Conservation (phyloP, 2,888 invertebrate genomes). For the Timandra comae region DNA sequence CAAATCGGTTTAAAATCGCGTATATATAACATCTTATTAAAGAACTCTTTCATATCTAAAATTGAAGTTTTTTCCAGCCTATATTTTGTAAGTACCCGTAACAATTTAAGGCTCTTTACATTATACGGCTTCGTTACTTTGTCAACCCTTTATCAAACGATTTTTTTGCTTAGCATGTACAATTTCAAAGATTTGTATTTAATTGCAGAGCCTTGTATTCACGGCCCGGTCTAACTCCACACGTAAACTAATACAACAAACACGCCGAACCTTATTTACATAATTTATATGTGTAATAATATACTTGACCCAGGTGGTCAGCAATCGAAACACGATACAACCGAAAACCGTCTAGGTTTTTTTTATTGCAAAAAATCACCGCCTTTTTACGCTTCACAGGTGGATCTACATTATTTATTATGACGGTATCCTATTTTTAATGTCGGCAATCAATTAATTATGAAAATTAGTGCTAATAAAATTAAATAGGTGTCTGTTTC, state of each 20-base stretch:
- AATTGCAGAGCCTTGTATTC: constrained; percentile 24
- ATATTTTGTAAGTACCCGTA: no score
- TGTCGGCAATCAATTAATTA: neutral
- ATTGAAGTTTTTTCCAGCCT: no score
- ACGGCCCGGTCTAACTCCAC: constrained; percentile 31
- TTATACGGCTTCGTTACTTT: no score
- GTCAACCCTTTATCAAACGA: no score
- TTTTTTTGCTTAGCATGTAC: no score
- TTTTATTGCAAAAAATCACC: constrained; percentile 29
- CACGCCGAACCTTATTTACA: constrained; percentile 37
- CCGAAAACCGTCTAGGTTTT: constrained; percentile 42
- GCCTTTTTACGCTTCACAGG: constrained; percentile 12
- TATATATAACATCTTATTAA: no score
- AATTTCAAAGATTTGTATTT: no score
- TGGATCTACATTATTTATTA: constrained; percentile 11
- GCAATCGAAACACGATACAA: constrained; percentile 53
- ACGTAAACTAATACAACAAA: constrained; percentile 33
- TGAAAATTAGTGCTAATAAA: neutral
- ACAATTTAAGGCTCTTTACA: no score
- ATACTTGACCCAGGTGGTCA: constrained; percentile 50
- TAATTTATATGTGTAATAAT: constrained; percentile 30
- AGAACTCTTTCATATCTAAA: no score
- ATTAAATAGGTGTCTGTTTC: no score
- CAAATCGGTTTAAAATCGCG: no score
- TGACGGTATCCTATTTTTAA: neutral